A percentile compares a stretch with the other conserved stretches of the same genome.
Evolutionary conservation across 2,888 invertebrate genomes (phyloP).

Genomic region (Sipha maydis): DNA sequence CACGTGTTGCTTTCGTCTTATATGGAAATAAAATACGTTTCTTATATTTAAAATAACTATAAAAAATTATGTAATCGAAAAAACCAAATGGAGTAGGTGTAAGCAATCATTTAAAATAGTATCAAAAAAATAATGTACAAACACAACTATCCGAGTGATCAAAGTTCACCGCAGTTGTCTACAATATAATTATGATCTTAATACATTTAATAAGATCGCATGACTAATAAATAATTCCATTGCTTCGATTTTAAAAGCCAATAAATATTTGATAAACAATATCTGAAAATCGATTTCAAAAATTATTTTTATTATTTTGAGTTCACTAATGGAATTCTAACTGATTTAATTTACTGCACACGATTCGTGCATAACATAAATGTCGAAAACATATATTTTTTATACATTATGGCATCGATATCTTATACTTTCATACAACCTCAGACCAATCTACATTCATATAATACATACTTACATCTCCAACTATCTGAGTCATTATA

Average conservation of each 20-base stretch:
- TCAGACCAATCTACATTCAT: neutral
- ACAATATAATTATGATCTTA: neutral
- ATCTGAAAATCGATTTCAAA: neutral
- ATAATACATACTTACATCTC: neutral
- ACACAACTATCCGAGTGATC: neutral
- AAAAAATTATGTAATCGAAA: neutral
- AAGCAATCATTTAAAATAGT: neutral
- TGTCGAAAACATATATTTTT: neutral
- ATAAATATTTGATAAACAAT: neutral
- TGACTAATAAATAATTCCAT: no score
- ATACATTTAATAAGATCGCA: neutral
- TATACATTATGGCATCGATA: no score
- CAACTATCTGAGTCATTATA: constrained; percentile 6
- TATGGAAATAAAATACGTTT: neutral
- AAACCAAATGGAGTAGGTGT: neutral
- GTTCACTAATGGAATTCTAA: no score
- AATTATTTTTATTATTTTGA: no score
- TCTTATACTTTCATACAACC: neutral
- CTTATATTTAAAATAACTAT: neutral
- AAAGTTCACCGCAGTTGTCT: neutral
- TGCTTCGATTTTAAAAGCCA: neutral
- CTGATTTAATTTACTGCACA: neutral
- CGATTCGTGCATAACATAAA: neutral
- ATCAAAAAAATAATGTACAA: neutral
- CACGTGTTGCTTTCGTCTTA: neutral